Base-by-base conservation (phyloP, 2,888 invertebrate species). In the Bhutanitis thaidina region DNA sequence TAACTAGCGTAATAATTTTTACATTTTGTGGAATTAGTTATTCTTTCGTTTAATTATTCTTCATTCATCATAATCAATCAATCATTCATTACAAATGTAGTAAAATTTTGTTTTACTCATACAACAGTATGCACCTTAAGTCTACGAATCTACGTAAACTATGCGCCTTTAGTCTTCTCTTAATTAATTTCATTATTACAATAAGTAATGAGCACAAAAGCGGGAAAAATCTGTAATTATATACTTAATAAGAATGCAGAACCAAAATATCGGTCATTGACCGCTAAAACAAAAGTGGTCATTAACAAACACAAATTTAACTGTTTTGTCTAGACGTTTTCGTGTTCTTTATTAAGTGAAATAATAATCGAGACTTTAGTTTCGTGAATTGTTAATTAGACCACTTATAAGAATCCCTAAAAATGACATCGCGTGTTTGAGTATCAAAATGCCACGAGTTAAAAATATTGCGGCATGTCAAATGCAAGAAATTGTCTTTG, bases 281-380 rank as follows among this genome's bases (percentile, higher is more conserved):
- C 51, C 46, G 29, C 14, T 12, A 10, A 41, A 40, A 30, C 41
- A 30, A 39, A 40, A 37, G 10, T 12, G 20, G 10, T 41, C 15
- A 45, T 30, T 46, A 37, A 46, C 16, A 29, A 45, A 51, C 29
- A 43, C 27, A 41, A 46, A 29, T 15, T 35, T 51, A 35, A 40
- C 40, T 45, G 10, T 49, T 50, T 20, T 30, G 51, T 52, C 51
- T 52, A 52, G 51, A 52, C 51, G 41, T 46, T 46, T 52, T 52
- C 51, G 46, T 52, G 51, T 52, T 41, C 46, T 32, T 43, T 46
- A 27, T 27, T 27, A 27, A 27, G n/a, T 37, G 37, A 14, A 34
- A 37, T 41, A 51, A 52, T 46, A 16, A 27, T 35, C 20, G 9
- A 45, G 35, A 40, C 12, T 43, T 27, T 27, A 34, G 25, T 38